These are phyloP conservation scores for Chrysocyon brachyurus DNA, from an alignment of 2,797 vertebrate species.

Conservation along the genomic window DNA sequence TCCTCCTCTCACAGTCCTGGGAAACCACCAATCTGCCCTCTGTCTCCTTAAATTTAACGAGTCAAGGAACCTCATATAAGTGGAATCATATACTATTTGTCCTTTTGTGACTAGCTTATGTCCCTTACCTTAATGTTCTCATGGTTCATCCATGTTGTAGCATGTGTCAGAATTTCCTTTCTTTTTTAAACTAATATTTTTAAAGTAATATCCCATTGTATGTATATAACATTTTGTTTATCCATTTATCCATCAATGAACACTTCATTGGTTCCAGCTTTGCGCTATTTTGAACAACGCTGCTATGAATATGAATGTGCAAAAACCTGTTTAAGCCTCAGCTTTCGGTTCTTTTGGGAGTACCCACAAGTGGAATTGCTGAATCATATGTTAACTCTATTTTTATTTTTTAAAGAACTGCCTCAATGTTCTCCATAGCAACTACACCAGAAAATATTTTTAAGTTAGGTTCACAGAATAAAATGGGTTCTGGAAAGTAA, in stretches of 20 bases:
- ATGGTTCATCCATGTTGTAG: neutral
- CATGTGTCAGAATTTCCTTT: neutral
- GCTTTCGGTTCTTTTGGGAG: neutral
- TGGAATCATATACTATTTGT: neutral
- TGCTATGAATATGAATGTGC: neutral
- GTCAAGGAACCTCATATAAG: neutral
- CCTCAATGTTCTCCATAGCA: neutral
- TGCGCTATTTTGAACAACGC: neutral
- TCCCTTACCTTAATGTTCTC: neutral
- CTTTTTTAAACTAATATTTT: neutral
- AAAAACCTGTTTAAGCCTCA: neutral
- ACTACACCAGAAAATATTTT: neutral
- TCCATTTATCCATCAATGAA: neutral
- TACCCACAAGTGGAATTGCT: neutral
- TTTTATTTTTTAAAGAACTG: neutral
- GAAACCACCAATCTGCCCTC: fast-evolving
- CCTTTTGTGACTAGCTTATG: neutral
- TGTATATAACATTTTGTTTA: neutral
- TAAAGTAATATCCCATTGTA: neutral
- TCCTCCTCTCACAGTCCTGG: no score
- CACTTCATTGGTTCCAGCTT: neutral
- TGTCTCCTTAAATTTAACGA: neutral
- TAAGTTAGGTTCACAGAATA: neutral
- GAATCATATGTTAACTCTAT: neutral
- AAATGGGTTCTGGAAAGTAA: neutral